A percentile compares a stretch with the other conserved stretches of the same genome.
phyloP scores from a whole-genome alignment of 2,113 vertebrate species.

The Platichthys flesus region DNA sequence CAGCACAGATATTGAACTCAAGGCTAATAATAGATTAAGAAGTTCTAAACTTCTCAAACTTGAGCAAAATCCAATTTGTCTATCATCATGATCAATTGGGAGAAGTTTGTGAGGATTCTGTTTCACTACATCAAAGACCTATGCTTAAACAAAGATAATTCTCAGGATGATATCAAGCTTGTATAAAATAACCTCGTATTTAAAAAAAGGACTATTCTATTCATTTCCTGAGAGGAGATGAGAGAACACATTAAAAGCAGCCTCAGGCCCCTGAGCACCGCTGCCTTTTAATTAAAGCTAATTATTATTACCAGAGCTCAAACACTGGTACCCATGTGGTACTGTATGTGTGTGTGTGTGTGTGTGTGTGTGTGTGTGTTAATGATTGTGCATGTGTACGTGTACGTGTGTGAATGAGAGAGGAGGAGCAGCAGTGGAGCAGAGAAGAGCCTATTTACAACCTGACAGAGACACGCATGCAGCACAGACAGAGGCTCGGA shows the following conservation, averaged over 20 bases:
- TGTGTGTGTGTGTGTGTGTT: background rate
- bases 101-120: background rate
- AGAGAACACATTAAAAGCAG: conserved; percentile 27
- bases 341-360: background rate
- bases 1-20: no score
- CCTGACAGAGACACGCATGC: conserved; percentile 28
- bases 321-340: background rate
- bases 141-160: conserved; percentile 21
- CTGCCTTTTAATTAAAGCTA: conserved; percentile 65
- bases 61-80: no score
- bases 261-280: conserved; percentile 5
- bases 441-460: conserved; percentile 7
- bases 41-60: no score
- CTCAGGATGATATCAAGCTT: conserved; percentile 26
- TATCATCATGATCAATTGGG: no score
- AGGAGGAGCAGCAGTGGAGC: background rate
- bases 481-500: conserved; percentile 12
- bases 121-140: background rate
- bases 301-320: conserved; percentile 59
- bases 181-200: conserved; percentile 29
- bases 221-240: conserved; percentile 42
- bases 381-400: conserved; percentile 8
- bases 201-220: conserved; percentile 27
- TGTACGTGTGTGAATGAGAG: conserved; percentile 5
- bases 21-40: no score